These are phyloP conservation scores for Ischnura elegans DNA, from an alignment of 2,888 invertebrate species.

Conservation along the genomic window DNA sequence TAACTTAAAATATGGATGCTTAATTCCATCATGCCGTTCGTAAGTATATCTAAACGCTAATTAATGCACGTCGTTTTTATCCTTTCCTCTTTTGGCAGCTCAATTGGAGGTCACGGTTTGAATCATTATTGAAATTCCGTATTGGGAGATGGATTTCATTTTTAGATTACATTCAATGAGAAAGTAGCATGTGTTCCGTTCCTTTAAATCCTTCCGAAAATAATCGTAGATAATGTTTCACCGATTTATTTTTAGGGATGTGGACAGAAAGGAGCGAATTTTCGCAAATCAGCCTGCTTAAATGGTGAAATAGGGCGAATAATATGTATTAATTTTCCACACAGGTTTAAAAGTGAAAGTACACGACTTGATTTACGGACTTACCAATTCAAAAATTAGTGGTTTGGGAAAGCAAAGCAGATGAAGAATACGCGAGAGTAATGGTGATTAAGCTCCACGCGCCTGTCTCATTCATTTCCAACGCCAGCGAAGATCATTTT, in stretches of 20 bases:
- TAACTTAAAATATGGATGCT: no score
- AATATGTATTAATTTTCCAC: constrained; percentile 5
- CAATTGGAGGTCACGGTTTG: no score
- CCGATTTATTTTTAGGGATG: neutral
- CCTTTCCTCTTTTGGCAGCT: no score
- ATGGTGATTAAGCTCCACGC: no score
- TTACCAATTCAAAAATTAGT: constrained; percentile 21
- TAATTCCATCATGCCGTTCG: no score
- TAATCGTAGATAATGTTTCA: neutral
- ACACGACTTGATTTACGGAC: neutral
- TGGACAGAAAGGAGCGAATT: neutral
- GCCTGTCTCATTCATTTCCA: neutral
- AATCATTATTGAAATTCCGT: no score
- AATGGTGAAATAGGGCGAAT: constrained; percentile 9
- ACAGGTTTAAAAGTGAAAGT: neutral
- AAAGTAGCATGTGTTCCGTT: no score
- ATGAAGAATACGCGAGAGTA: neutral
- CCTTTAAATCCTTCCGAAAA: no score
- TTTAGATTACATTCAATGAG: no score
- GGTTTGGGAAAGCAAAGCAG: neutral
- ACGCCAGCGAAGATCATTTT: neutral
- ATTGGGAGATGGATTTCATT: no score
- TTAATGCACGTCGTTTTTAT: no score
- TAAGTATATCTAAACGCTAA: no score
- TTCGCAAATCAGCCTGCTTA: neutral